Evolutionary conservation across 2,797 vertebrate genomes (phyloP).

Genomic region (Rallus crepitans): DNA sequence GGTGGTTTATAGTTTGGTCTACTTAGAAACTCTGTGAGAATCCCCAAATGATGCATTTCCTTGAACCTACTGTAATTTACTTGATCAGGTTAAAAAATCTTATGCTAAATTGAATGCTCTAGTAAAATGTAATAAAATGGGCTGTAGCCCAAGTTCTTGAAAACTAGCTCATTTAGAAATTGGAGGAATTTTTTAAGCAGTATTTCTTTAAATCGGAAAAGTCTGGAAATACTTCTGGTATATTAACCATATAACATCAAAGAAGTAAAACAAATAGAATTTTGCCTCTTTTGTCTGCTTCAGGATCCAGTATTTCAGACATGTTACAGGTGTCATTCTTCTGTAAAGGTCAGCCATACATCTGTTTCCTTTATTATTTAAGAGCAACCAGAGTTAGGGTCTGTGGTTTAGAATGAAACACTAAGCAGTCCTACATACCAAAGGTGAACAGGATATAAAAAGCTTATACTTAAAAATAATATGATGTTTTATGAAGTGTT

Average conservation of each 20-base stretch:
- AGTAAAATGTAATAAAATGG: background rate
- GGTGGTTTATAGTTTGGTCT: background rate
- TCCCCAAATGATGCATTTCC: background rate
- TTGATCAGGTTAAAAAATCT: background rate
- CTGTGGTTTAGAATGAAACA: accelerated
- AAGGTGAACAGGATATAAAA: background rate
- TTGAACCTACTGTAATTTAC: background rate
- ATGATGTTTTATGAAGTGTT: background rate
- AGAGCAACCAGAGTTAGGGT: background rate
- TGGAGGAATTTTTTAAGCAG: background rate
- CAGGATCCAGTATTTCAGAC: background rate
- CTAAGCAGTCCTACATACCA: background rate
- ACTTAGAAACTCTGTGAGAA: background rate
- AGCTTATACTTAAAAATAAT: background rate
- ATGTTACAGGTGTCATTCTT: background rate
- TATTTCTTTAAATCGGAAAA: background rate
- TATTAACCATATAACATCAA: background rate
- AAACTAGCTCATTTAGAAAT: background rate
- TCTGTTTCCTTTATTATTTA: background rate
- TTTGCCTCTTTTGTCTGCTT: background rate
- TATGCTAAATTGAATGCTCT: background rate
- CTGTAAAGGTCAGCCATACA: background rate
- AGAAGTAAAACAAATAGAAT: background rate
- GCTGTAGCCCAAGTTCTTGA: background rate
- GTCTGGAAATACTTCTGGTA: background rate